Evolutionary conservation across 1,140 invertebrate genomes (phyloP), one percentile per base, ranked within the genome.

Genomic region (Achatina immaculata): DNA sequence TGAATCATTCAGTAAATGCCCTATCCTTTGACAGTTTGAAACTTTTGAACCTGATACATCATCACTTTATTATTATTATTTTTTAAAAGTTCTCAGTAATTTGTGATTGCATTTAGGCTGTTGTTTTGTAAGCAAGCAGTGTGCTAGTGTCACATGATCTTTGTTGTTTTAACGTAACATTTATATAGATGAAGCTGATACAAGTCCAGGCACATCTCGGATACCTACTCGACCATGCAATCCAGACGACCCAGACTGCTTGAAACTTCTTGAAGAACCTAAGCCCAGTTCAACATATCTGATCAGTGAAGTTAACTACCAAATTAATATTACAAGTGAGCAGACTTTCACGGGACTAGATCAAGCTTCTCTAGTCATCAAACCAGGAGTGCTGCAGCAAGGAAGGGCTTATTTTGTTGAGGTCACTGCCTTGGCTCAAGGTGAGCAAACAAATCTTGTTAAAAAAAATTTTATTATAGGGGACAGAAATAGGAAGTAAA

Each of bases 361-460:
- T 36, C 55, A 83, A 19, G 71, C 75, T 9, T 82, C 81, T 1
- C 78, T 86, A 19, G 83, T 86, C 19, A 36, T 86, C 31, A 83
- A 82, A 42, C 81, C 84, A 3, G 84, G 83, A 9, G 80, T 82
- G 11, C 77, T 86, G 19, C 62, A 36, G 24, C 84, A 83, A 58
- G 84, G 84, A 4, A 48, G 75, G 0, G 73, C 72, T n/a, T 85
- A 86, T 45, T 62, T 86, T 31, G 62, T 85, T 36, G 14, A 81
- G 34, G 79, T 86, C n/a, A 82, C 31, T 4, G 79, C 78, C 42
- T 73, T n/a, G 21, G 36, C 76, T 24, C 16, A 42, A 69, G 81
- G 79, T 81, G 36, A 76, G 65, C 40, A 9, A 6, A 45, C 38
- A 65, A 38, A 6, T 66, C 65, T 72, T 51, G 0, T 80, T 55